These are phyloP conservation scores for chimpanzee (Pan troglodytes) DNA, from an alignment of 2,113 vertebrate species.

Conservation along the genomic window DNA sequence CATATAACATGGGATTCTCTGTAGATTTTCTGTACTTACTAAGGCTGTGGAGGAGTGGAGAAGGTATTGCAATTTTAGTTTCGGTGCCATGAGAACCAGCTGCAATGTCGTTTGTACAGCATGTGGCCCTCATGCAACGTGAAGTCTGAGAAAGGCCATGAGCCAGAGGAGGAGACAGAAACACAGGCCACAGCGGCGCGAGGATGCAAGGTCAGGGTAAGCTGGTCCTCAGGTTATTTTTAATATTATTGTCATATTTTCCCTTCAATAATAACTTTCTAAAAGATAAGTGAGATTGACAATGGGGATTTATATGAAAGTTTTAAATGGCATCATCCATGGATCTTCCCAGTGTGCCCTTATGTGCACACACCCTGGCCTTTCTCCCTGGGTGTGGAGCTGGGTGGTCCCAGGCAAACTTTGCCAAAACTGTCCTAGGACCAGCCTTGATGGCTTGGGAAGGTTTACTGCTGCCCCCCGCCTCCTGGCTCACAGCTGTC, in stretches of 20 bases:
- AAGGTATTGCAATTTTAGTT: no score
- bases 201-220: background rate
- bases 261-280: background rate
- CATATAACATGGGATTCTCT: background rate
- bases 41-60: background rate
- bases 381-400: no score
- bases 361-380: background rate
- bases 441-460: background rate
- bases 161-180: background rate
- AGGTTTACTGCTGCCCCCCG: background rate
- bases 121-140: background rate
- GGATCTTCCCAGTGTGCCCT: background rate
- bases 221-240: background rate
- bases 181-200: fast-evolving
- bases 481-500: background rate
- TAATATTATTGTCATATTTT: background rate
- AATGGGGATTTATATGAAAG: background rate
- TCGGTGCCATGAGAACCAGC: background rate
- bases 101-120: background rate
- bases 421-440: background rate
- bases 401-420: background rate
- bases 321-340: background rate
- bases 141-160: background rate
- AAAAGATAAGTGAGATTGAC: background rate
- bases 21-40: background rate